Percentiles rank a stretch among this genome's conserved stretches.
These are phyloP conservation scores for Drosophila saltans DNA, from an alignment of 1,140 invertebrate genomes.

Conservation along the genomic window DNA sequence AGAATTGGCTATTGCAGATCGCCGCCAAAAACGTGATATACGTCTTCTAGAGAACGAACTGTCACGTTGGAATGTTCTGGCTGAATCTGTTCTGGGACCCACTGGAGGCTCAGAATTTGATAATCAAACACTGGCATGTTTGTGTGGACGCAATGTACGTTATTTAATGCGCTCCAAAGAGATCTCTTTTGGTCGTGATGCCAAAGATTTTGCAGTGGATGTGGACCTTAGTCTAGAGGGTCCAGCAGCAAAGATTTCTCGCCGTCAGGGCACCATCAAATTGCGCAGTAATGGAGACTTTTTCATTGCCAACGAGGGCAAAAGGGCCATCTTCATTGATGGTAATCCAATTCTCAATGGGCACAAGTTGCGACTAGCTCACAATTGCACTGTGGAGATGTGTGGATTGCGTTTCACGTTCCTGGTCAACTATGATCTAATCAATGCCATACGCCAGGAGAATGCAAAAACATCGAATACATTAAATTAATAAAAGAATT, in stretches of 20 bases:
- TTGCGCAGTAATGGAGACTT: conserved; percentile 97
- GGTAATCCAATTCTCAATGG: conserved; percentile 93
- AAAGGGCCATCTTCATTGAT: conserved; percentile 96
- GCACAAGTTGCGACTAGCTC: conserved; percentile 93
- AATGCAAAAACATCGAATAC: conserved; percentile 88
- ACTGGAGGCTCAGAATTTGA: conserved; percentile 93
- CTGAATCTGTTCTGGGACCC: conserved; percentile 93
- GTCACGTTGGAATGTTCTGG: conserved; percentile 95
- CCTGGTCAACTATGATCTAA: conserved; percentile 95
- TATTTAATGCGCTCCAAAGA: conserved; percentile 98
- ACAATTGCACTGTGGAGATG: conserved; percentile 98
- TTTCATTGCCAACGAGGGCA: conserved; percentile 97
- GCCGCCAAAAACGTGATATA: conserved; percentile 90
- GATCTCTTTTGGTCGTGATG: conserved; percentile 96
- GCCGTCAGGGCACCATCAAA: conserved; percentile 94
- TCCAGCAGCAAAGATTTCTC: conserved; percentile 92
- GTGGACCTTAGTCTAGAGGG: conserved; percentile 97
- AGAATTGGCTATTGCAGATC: conserved; percentile 88
- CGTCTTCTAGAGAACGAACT: conserved; percentile 94
- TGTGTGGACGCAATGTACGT: conserved; percentile 95
- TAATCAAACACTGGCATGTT: conserved; percentile 95
- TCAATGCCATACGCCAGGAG: conserved; percentile 92
- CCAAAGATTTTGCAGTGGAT: conserved; percentile 95
- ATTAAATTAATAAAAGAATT: no score
- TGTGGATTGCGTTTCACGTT: conserved; percentile 95